Percentiles rank a stretch among this genome's conserved stretches.
These are phyloP conservation scores for Plumapathes pennacea DNA, from an alignment of 92 coral and sea anemone genomes.

Conservation along the genomic window DNA sequence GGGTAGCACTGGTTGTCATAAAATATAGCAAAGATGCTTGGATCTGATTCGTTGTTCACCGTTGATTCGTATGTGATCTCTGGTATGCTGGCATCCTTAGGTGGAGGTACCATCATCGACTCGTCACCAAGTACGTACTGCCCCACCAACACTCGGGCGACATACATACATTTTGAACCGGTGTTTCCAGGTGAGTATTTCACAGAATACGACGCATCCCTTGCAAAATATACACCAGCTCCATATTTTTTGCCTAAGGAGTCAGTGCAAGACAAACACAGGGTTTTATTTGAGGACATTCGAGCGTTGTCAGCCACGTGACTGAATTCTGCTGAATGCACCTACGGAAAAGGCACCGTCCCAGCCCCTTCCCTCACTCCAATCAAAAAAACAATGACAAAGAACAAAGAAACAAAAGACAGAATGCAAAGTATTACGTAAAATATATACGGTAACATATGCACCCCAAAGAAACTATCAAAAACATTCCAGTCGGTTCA, in stretches of 20 bases:
- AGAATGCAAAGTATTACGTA: too few species aligned
- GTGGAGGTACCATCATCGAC: constrained; percentile 37
- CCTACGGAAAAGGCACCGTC: neutral
- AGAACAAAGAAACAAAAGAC: too few species aligned
- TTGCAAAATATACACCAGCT: constrained; percentile 56
- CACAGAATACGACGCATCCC: constrained; percentile 51
- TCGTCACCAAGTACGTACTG: constrained; percentile 21
- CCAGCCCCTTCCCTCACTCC: neutral
- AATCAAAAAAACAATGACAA: too few species aligned
- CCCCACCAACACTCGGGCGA: constrained; percentile 55
- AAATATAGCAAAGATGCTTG: constrained; percentile 70
- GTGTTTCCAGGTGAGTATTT: constrained; percentile 6
- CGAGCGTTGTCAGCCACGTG: too few species aligned
- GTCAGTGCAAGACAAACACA: neutral
- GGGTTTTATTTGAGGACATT: too few species aligned
- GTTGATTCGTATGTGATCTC: constrained; percentile 55
- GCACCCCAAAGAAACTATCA: too few species aligned
- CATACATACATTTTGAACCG: constrained; percentile 37
- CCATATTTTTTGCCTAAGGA: constrained; percentile 36
- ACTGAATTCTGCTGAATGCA: neutral
- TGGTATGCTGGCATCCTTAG: constrained; percentile 2
- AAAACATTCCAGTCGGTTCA: too few species aligned
- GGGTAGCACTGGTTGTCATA: constrained; percentile 80
- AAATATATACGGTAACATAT: too few species aligned
- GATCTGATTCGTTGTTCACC: constrained; percentile 32